Evolutionary conservation across 2,888 invertebrate genomes (phyloP).

Genomic region (Dynastes hyllus): DNA sequence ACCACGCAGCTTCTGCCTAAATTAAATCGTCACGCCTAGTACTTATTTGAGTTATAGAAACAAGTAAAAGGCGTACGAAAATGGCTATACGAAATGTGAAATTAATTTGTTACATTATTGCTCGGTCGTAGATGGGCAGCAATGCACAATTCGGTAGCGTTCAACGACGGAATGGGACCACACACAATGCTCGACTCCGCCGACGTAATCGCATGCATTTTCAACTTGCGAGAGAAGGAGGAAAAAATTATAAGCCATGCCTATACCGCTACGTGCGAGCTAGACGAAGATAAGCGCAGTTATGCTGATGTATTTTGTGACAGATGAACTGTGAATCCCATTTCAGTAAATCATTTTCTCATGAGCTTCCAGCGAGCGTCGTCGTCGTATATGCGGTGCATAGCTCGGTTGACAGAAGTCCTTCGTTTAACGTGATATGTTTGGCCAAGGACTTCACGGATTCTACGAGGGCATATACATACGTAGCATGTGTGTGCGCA

Average conservation of each 20-base stretch:
- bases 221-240: neutral
- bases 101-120: slow-evolving; percentile 50
- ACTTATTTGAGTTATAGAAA: too few species aligned
- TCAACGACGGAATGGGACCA: slow-evolving; percentile 35
- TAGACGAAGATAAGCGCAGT: slow-evolving; percentile 33
- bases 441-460: slow-evolving; percentile 52
- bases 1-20: too few species aligned
- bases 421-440: slow-evolving; percentile 60
- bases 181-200: slow-evolving; percentile 41
- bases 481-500: slow-evolving; percentile 50
- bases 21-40: too few species aligned
- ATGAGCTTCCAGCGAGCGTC: slow-evolving; percentile 61
- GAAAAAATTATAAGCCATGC: neutral
- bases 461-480: slow-evolving; percentile 3
- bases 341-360: slow-evolving; percentile 70
- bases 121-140: neutral
- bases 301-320: slow-evolving; percentile 59
- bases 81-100: slow-evolving; percentile 45
- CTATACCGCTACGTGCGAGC: neutral
- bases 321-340: slow-evolving; percentile 71
- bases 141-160: slow-evolving; percentile 4
- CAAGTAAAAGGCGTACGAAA: slow-evolving; percentile 7
- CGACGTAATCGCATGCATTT: slow-evolving; percentile 23
- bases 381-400: slow-evolving; percentile 50
- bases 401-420: slow-evolving; percentile 62